Evolutionary conservation across 2,888 invertebrate genomes (phyloP).

Genomic region (Nomada fabriciana): DNA sequence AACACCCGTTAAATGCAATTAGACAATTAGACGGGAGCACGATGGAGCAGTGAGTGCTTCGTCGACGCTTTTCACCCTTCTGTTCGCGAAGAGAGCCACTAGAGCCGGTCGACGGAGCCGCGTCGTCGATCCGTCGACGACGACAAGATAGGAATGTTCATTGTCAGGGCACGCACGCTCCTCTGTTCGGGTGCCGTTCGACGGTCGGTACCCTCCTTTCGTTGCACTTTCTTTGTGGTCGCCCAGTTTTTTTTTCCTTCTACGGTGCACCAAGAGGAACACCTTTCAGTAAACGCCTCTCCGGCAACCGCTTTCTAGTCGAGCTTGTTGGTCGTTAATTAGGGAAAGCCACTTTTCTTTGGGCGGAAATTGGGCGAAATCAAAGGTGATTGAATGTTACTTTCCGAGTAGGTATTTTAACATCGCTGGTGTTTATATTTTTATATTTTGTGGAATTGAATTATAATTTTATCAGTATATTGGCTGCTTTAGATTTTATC

Average conservation of each 20-base stretch:
- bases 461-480: too few relatives aligned
- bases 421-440: not conserved
- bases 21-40: constrained; percentile 66
- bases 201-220: constrained; percentile 8
- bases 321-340: not conserved
- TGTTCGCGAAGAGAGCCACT: constrained; percentile 67
- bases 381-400: not conserved
- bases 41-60: constrained; percentile 71
- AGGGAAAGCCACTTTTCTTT: not conserved
- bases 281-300: constrained; percentile 1
- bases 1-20: constrained; percentile 74
- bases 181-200: constrained; percentile 29
- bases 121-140: constrained; percentile 59
- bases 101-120: constrained; percentile 54
- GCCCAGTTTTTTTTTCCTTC: constrained; percentile 17
- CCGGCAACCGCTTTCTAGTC: not conserved
- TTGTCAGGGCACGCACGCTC: constrained; percentile 80
- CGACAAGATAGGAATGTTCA: constrained; percentile 77
- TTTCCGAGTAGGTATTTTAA: too few relatives aligned
- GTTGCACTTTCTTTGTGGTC: constrained; percentile 27
- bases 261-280: not conserved
- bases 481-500: too few relatives aligned
- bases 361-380: not conserved
- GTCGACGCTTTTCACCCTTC: constrained; percentile 76
- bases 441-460: not conserved